phyloP scores from a whole-genome alignment of 2,797 vertebrate species.

The Sebastes kiyomatsui region DNA sequence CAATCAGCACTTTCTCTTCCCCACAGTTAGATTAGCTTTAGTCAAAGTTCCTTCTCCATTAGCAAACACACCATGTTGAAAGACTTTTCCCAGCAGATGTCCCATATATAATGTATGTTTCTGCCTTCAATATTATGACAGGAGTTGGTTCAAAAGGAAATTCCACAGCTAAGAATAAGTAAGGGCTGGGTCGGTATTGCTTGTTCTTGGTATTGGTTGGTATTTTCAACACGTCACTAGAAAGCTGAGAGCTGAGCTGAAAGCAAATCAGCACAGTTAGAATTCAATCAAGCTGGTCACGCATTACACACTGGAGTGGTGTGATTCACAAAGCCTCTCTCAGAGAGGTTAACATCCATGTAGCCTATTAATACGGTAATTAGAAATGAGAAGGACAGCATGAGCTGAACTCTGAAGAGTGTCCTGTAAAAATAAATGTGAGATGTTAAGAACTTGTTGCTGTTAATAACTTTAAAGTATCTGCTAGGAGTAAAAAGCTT shows the following conservation, averaged over 20 bases:
- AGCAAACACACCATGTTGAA: background rate
- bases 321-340: background rate
- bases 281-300: background rate
- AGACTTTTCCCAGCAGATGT: background rate
- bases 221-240: conserved; percentile 10
- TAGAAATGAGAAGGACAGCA: background rate
- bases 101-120: background rate
- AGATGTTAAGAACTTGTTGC: background rate
- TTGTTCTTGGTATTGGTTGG: background rate
- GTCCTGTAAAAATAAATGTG: background rate
- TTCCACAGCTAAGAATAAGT: conserved; percentile 43
- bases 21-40: background rate
- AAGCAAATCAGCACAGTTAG: background rate
- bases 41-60: background rate
- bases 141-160: background rate
- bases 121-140: background rate
- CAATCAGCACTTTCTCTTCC: background rate
- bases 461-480: background rate
- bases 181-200: background rate
- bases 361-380: background rate
- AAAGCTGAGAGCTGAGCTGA: background rate
- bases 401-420: background rate
- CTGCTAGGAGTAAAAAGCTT: background rate
- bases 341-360: background rate
- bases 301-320: background rate